phyloP scores from a whole-genome alignment of 2,797 vertebrate genomes.

The Halcyon badia region DNA sequence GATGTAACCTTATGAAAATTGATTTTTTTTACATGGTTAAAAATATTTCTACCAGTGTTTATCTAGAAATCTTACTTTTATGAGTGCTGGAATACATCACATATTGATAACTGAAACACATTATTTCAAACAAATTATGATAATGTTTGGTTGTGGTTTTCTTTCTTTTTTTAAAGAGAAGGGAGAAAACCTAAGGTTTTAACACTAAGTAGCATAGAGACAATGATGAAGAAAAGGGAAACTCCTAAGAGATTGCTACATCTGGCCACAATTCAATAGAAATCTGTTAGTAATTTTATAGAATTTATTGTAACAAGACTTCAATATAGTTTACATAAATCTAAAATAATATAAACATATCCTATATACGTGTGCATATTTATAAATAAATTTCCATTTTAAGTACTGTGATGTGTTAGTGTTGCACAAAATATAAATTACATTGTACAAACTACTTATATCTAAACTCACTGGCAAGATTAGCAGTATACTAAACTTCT shows the following conservation, averaged over 20 bases:
- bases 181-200: not conserved
- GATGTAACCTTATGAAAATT: slow-evolving; percentile 92
- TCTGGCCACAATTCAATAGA: not conserved
- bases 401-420: not conserved
- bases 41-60: slow-evolving; percentile 85
- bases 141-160: not conserved
- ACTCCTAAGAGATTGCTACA: not conserved
- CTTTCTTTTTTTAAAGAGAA: not conserved
- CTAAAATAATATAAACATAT: slow-evolving; percentile 22
- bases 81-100: slow-evolving; percentile 11
- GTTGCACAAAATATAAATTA: not conserved
- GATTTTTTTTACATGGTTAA: slow-evolving; percentile 86
- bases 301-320: slow-evolving; percentile 14
- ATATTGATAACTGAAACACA: slow-evolving; percentile 40
- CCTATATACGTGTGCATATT: not conserved
- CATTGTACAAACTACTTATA: not conserved
- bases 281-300: not conserved
- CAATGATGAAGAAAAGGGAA: slow-evolving; percentile 8
- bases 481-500: not conserved
- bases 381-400: slow-evolving; percentile 49
- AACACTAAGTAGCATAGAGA: not conserved
- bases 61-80: slow-evolving; percentile 74
- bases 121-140: slow-evolving; percentile 55
- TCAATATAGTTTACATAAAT: slow-evolving; percentile 21
- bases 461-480: not conserved